Evolutionary conservation across 2,113 vertebrate species (phyloP).

Genomic region (Argyrosomus japonicus): DNA sequence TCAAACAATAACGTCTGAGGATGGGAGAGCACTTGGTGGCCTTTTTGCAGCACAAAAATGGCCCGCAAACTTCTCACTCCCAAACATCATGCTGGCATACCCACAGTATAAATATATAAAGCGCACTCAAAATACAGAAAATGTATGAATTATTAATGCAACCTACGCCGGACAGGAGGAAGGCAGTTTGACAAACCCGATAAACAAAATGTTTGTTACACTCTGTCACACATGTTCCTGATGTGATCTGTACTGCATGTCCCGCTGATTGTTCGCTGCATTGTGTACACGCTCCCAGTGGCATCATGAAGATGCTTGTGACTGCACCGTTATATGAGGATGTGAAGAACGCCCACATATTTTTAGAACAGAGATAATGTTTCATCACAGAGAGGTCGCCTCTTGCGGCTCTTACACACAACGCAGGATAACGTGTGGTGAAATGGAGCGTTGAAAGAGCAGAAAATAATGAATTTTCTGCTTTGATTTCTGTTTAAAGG

Average conservation of each 20-base stretch:
- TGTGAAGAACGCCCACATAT: slow-evolving; percentile 38
- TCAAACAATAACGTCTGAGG: slow-evolving; percentile 59
- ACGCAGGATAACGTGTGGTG: slow-evolving; percentile 27
- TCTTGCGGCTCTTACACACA: slow-evolving; percentile 39
- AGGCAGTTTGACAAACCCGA: slow-evolving; percentile 19
- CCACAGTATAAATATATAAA: slow-evolving; percentile 63
- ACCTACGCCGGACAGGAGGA: slow-evolving; percentile 17
- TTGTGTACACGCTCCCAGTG: slow-evolving; percentile 24
- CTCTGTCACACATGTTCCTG: not conserved
- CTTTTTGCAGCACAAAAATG: slow-evolving; percentile 55
- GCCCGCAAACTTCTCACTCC: slow-evolving; percentile 49
- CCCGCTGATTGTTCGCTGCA: slow-evolving; percentile 18
- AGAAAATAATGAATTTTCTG: slow-evolving; percentile 52
- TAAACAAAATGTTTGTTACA: slow-evolving; percentile 39
- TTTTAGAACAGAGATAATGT: slow-evolving; percentile 48
- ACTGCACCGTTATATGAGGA: slow-evolving; percentile 22
- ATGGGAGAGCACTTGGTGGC: slow-evolving; percentile 62
- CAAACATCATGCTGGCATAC: slow-evolving; percentile 35
- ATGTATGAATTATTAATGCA: slow-evolving; percentile 55
- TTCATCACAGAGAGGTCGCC: slow-evolving; percentile 55
- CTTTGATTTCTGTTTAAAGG: slow-evolving; percentile 55
- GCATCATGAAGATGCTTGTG: slow-evolving; percentile 21
- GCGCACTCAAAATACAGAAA: slow-evolving; percentile 52
- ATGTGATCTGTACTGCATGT: slow-evolving; percentile 2
- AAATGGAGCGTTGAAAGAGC: slow-evolving; percentile 43